Conservation (phyloP, 2,113 vertebrate genomes). For the Dicentrarchus labrax region DNA sequence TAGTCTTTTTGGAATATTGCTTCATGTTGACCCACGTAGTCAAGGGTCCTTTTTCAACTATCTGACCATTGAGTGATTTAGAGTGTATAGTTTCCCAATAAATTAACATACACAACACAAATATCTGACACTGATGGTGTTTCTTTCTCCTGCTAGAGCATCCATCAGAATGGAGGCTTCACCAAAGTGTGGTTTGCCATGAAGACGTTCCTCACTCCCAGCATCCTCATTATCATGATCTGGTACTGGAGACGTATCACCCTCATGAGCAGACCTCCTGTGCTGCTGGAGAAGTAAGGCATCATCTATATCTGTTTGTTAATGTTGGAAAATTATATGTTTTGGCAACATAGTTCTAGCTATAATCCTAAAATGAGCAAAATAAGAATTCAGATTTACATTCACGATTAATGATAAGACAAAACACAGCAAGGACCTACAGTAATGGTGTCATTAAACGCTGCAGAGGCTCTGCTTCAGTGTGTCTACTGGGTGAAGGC, state of each 20-base stretch:
- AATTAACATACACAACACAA: not conserved
- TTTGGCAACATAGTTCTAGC: not conserved
- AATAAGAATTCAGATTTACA: not conserved
- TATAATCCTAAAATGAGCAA: not conserved
- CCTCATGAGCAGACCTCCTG: slow-evolving; percentile 93
- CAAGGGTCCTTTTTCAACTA: not conserved
- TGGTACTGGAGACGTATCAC: slow-evolving; percentile 99
- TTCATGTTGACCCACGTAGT: not conserved
- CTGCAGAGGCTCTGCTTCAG: not conserved
- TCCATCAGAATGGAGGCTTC: slow-evolving; percentile 98
- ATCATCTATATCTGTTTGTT: not conserved
- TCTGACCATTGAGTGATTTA: not conserved
- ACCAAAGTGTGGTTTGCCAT: slow-evolving; percentile 99
- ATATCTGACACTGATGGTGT: not conserved
- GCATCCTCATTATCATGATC: slow-evolving; percentile 96
- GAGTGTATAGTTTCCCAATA: not conserved
- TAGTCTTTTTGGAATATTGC: not conserved
- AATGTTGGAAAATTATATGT: not conserved
- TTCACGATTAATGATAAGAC: not conserved
- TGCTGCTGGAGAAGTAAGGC: slow-evolving; percentile 98
- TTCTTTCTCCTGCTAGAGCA: slow-evolving; percentile 82
- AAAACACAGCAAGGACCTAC: not conserved
- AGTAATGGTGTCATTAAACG: slow-evolving; percentile 3
- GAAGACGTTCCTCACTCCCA: slow-evolving; percentile 99
- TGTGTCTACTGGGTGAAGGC: not conserved